Evolutionary conservation across 2,113 vertebrate species (phyloP), one percentile per base, ranked within the genome.

Genomic region (Mionectes macconnelli): DNA sequence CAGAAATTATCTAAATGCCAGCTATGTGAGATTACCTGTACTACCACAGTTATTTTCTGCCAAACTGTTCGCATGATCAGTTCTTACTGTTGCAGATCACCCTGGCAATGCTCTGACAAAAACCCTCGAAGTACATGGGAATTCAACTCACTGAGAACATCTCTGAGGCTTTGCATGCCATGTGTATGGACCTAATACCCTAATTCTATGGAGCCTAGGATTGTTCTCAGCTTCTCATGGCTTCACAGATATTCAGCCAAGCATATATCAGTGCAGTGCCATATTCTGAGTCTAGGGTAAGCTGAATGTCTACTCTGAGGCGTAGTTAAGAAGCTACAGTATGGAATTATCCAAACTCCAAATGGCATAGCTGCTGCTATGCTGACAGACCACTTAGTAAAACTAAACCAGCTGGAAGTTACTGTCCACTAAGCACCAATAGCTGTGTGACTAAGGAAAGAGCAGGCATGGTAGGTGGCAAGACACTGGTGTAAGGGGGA

Each of bases 401-500:
- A 82, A 64, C 2, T 25, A 67, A 78, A 82, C 14, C 19, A 50
- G 20, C 30, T 37, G 33, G 25, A 55, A 82, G 14, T 62, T 62
- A 42, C n/a, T 0, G 0, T 25, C 37, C 23, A n/a, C 33, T 79
- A 45, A 66, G 76, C 42, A 33, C 16, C 19, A 44, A 30, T 0
- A 78, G 73, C 21, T 89, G 55, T 28, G 59, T 49, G 73, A 59
- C 22, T n/a, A 15, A 68, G 53, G 30, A 59, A 87, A n/a, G 37
- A 66, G 30, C n/a, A 67, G 52, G 19, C 56, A 81, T 35, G 66
- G 45, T 2, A 78, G 21, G 30, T 23, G 24, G n/a, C 23, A 62
- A 63, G 42, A 37, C 31, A 40, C 15, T 30, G 44, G 59, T 55
- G 20, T 0, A 47, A 18, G 35, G 28, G 18, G 17, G 92, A 87